phyloP scores from a whole-genome alignment of 2,888 invertebrate species.

The Hirtodrosophila alboralis region DNA sequence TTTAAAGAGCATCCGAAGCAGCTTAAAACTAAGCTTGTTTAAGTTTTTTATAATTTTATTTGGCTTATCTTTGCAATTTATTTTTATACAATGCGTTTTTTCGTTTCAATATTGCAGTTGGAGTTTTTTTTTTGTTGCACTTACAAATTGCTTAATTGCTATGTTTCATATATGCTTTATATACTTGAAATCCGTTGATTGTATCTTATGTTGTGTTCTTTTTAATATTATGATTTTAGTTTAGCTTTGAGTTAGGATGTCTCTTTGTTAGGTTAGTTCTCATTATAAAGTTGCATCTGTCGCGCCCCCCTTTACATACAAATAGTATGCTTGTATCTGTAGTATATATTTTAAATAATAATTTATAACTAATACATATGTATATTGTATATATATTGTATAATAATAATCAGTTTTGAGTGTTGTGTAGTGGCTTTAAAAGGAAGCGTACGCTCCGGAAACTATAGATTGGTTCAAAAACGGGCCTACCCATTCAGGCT shows the following conservation, averaged over 20 bases:
- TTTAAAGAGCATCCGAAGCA: too few species aligned
- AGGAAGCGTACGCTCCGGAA: conserved; percentile 50
- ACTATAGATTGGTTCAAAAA: conserved; percentile 52
- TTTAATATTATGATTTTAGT: conserved; percentile 20
- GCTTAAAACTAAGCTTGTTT: too few species aligned
- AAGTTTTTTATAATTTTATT: conserved; percentile 56
- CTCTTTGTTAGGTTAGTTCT: conserved; percentile 24
- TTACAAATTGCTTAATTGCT: conserved; percentile 68
- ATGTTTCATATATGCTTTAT: conserved; percentile 49
- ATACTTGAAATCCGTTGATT: conserved; percentile 69
- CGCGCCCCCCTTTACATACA: conserved; percentile 20
- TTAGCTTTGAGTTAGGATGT: conserved; percentile 42
- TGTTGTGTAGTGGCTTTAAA: conserved; percentile 40
- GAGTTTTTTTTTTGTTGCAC: conserved; percentile 49
- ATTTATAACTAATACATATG: conserved; percentile 65
- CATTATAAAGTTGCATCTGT: conserved; percentile 18
- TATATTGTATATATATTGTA: conserved; percentile 53
- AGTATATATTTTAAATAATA: conserved; percentile 61
- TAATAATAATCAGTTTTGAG: conserved; percentile 63
- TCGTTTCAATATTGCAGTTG: conserved; percentile 63
- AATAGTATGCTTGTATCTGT: conserved; percentile 35
- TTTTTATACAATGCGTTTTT: conserved; percentile 60
- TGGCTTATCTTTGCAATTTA: conserved; percentile 72
- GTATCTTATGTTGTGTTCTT: conserved; percentile 36
- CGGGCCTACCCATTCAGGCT: conserved; percentile 18